Conservation (phyloP, 2,888 invertebrate genomes). For the Drosophila paranaensis region DNA sequence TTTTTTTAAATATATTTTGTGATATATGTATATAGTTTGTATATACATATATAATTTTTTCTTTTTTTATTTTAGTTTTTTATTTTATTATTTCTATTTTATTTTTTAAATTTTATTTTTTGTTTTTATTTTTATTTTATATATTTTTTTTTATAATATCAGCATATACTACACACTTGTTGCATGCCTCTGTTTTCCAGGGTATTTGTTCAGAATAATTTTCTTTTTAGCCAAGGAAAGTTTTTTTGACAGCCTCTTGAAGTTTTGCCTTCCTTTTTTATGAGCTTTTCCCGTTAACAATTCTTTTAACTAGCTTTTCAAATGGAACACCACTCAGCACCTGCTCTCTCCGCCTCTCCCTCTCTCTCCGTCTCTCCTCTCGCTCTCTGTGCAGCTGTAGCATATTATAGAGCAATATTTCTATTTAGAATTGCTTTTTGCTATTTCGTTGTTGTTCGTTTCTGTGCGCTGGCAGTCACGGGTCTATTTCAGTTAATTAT, state of each 20-base stretch:
- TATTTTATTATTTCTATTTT: no score
- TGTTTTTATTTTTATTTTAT: no score
- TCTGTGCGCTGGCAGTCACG: conserved; percentile 61
- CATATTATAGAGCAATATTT: conserved; percentile 35
- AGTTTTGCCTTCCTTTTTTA: conserved; percentile 34
- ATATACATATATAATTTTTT: no score
- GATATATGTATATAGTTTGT: no score
- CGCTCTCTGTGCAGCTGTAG: conserved; percentile 15
- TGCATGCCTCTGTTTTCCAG: neutral
- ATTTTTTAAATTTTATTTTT: no score
- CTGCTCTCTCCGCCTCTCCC: neutral
- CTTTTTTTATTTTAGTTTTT: no score
- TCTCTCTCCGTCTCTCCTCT: neutral
- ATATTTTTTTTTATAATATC: neutral
- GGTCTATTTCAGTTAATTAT: conserved; percentile 80
- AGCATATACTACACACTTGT: neutral
- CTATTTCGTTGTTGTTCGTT: conserved; percentile 7
- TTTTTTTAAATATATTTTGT: no score
- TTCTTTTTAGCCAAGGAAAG: conserved; percentile 34
- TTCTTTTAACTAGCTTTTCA: conserved; percentile 33
- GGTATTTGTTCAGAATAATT: conserved; percentile 14
- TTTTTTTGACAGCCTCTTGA: conserved; percentile 46
- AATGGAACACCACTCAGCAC: conserved; percentile 16
- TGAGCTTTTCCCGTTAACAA: conserved; percentile 36
- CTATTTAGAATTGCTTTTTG: conserved; percentile 43